phyloP scores from a whole-genome alignment of 2,797 vertebrate species.

The Phalanger gymnotis region DNA sequence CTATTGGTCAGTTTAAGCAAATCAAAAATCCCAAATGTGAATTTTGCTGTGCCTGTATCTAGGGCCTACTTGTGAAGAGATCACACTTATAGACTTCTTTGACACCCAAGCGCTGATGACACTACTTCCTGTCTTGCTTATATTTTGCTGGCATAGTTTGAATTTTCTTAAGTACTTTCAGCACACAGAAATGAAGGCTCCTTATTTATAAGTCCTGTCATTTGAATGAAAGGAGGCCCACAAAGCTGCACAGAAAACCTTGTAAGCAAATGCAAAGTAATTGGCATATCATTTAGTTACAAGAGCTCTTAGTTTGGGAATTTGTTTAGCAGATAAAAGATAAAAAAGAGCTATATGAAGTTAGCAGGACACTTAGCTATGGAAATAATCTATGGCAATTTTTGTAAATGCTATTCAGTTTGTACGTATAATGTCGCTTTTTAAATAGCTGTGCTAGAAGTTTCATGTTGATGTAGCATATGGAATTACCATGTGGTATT shows the following conservation, averaged over 20 bases:
- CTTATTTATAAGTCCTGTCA: conserved; percentile 6
- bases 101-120: not conserved
- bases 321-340: conserved; percentile 15
- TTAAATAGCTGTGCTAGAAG: not conserved
- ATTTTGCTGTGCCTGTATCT: not conserved
- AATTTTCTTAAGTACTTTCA: conserved; percentile 40
- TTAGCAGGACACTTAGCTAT: not conserved
- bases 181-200: not conserved
- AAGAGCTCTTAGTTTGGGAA: conserved; percentile 23
- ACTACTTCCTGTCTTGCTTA: conserved; percentile 18
- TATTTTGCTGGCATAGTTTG: conserved; percentile 32
- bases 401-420: conserved; percentile 5
- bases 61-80: not conserved
- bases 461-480: not conserved
- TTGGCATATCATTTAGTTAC: conserved; percentile 23
- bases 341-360: not conserved
- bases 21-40: not conserved
- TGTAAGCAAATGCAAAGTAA: conserved; percentile 39
- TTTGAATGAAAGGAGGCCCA: conserved; percentile 43
- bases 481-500: not conserved
- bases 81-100: not conserved
- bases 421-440: not conserved
- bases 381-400: not conserved
- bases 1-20: not conserved
- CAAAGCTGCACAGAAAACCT: conserved; percentile 19